Evolutionary conservation across 2,113 vertebrate genomes (phyloP).

Genomic region (Sinocyclocheilus anshuiensis): DNA sequence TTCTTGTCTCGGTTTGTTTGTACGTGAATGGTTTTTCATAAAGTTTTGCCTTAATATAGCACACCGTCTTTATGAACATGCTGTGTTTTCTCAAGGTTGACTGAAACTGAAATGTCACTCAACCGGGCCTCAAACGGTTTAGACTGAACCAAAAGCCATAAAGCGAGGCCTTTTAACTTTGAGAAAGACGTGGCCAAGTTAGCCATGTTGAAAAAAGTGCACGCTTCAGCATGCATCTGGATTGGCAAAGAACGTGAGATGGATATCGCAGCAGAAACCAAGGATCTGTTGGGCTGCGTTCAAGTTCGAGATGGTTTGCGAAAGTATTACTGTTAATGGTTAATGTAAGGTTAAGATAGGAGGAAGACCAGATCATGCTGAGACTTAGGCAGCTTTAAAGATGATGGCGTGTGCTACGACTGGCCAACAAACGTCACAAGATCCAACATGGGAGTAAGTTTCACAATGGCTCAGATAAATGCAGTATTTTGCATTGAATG

Average conservation of each 20-base stretch:
- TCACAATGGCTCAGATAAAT: neutral
- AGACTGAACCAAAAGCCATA: slow-evolving; percentile 28
- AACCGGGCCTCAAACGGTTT: neutral
- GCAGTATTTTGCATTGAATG: neutral
- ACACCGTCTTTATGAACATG: slow-evolving; percentile 14
- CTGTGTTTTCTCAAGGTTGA: neutral
- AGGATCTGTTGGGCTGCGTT: neutral
- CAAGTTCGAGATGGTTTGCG: neutral
- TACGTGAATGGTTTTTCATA: neutral
- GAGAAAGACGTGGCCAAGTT: neutral
- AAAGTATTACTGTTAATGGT: neutral
- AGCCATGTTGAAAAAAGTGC: slow-evolving; percentile 14
- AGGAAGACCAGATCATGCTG: neutral
- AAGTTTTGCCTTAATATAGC: slow-evolving; percentile 41
- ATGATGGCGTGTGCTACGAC: neutral
- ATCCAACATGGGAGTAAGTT: neutral
- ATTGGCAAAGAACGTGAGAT: neutral
- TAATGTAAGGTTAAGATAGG: neutral
- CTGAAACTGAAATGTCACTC: slow-evolving; percentile 36
- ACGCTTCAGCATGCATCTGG: slow-evolving; percentile 1
- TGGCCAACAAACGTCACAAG: neutral
- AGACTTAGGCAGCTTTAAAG: neutral
- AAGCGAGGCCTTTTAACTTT: neutral
- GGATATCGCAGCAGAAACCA: neutral
- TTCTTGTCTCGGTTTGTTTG: slow-evolving; percentile 39